Percentiles rank a stretch among this genome's conserved stretches.
These are phyloP conservation scores for Vultur gryphus DNA, from an alignment of 2,797 vertebrate genomes.

Conservation along the genomic window DNA sequence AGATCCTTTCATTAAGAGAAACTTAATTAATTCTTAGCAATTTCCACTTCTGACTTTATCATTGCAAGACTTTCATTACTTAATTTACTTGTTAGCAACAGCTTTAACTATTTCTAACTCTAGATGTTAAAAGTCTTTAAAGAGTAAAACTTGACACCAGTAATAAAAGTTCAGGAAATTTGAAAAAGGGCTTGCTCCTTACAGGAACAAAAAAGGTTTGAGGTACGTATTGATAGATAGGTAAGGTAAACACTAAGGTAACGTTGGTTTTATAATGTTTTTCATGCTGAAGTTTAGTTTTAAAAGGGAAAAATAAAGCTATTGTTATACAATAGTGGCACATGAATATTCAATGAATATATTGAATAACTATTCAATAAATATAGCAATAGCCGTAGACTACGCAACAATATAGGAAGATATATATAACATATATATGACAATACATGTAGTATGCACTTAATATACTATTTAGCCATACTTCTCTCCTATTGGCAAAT, in stretches of 20 bases:
- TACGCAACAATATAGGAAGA: background rate
- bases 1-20: background rate
- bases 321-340: background rate
- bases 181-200: background rate
- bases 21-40: background rate
- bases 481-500: background rate
- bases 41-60: background rate
- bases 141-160: background rate
- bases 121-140: background rate
- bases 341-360: background rate
- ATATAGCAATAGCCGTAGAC: background rate
- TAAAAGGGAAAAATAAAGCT: background rate
- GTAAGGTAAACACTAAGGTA: background rate
- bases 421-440: background rate
- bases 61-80: background rate
- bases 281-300: background rate
- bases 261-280: background rate
- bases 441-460: rapidly evolving
- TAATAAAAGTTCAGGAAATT: background rate
- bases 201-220: background rate
- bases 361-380: background rate
- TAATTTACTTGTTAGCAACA: background rate
- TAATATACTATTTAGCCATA: background rate
- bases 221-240: background rate
- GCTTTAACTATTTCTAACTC: background rate